These are phyloP conservation scores for Aphidius colemani DNA, from an alignment of 2,888 invertebrate species.

Conservation along the genomic window DNA sequence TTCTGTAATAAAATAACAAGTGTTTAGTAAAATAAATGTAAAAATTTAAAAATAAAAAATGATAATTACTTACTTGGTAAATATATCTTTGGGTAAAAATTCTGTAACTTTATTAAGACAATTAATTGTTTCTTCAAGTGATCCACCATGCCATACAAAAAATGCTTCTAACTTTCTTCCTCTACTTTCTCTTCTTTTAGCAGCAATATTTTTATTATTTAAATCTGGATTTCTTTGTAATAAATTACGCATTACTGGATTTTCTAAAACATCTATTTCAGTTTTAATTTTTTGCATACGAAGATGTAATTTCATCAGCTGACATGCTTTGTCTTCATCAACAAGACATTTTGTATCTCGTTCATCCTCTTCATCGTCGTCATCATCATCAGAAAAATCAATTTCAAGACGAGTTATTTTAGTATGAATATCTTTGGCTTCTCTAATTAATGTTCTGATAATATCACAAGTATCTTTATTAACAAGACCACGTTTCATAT, in stretches of 20 bases:
- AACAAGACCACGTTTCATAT: constrained; percentile 64
- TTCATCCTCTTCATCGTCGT: constrained; percentile 38
- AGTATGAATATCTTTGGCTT: constrained; percentile 63
- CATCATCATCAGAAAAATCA: constrained; percentile 54
- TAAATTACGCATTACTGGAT: constrained; percentile 65
- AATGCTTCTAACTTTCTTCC: constrained; percentile 46
- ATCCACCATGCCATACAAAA: constrained; percentile 61
- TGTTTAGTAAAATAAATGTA: constrained; percentile 5
- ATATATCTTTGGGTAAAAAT: constrained; percentile 52
- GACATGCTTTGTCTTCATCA: constrained; percentile 58
- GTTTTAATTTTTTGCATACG: constrained; percentile 65
- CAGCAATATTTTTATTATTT: constrained; percentile 32
- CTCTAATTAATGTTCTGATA: constrained; percentile 63
- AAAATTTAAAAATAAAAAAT: constrained; percentile 1
- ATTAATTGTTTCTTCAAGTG: constrained; percentile 60
- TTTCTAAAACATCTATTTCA: constrained; percentile 67
- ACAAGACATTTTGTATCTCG: constrained; percentile 31
- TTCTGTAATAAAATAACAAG: constrained; percentile 38
- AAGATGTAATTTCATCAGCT: constrained; percentile 64
- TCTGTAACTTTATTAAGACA: constrained; percentile 59
- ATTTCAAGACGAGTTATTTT: constrained; percentile 60
- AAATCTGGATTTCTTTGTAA: constrained; percentile 47
- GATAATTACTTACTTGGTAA: constrained; percentile 57
- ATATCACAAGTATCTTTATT: constrained; percentile 62
- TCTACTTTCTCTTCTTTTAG: constrained; percentile 42